Evolutionary conservation across 1,140 invertebrate genomes (phyloP).

Genomic region (Bombus vancouverensis): DNA sequence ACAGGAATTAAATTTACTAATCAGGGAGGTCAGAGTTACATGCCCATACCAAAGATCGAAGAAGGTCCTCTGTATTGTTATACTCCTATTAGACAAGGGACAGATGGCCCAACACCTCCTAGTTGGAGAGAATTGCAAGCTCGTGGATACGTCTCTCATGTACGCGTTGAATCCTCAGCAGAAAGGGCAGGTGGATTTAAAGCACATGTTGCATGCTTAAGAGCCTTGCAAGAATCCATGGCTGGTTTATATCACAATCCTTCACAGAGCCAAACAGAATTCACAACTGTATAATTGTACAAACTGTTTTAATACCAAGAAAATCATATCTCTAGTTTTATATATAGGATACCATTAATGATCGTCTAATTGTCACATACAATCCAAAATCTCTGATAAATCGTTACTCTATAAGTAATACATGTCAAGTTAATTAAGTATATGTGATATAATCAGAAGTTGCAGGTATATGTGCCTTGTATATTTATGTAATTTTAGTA

Average conservation of each 20-base stretch:
- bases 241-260: slow-evolving; percentile 89
- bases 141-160: slow-evolving; percentile 90
- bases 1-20: slow-evolving; percentile 90
- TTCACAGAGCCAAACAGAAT: slow-evolving; percentile 62
- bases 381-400: not conserved
- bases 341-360: slow-evolving; percentile 15
- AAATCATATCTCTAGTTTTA: slow-evolving; percentile 38
- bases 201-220: slow-evolving; percentile 90
- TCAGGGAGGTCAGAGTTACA: slow-evolving; percentile 81
- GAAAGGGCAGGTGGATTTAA: slow-evolving; percentile 95
- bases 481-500: slow-evolving; percentile 42
- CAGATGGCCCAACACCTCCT: slow-evolving; percentile 90
- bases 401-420: not conserved
- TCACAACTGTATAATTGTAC: slow-evolving; percentile 48
- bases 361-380: not conserved
- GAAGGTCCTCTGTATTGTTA: slow-evolving; percentile 90
- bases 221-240: slow-evolving; percentile 95
- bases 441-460: slow-evolving; percentile 38
- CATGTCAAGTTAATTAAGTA: slow-evolving; percentile 1
- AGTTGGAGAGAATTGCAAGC: slow-evolving; percentile 85
- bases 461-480: slow-evolving; percentile 45
- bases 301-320: slow-evolving; percentile 17
- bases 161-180: slow-evolving; percentile 86
- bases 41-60: slow-evolving; percentile 88
- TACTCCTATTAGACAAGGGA: slow-evolving; percentile 83